phyloP scores from a whole-genome alignment of 2,888 invertebrate genomes.

The Ormyrus labotus region DNA sequence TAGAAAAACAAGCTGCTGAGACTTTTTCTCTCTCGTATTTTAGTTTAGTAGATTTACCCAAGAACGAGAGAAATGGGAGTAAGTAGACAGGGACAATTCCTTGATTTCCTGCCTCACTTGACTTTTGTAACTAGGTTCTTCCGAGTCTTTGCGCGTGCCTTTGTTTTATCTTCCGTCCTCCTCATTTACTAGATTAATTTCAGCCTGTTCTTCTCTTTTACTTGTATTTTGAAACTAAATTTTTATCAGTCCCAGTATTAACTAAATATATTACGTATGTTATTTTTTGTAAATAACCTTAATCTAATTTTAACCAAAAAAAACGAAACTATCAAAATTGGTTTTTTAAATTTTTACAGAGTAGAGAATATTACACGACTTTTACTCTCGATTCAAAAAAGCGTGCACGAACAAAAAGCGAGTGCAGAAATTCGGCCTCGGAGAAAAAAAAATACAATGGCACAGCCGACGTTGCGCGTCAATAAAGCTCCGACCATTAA shows the following conservation, averaged over 20 bases:
- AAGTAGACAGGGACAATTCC: constrained; percentile 29
- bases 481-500: constrained; percentile 7
- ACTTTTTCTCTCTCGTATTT: neutral
- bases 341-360: no score
- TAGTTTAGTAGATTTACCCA: constrained; percentile 10
- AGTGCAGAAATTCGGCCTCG: neutral
- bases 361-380: no score
- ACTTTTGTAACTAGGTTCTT: constrained; percentile 33
- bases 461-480: neutral
- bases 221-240: neutral
- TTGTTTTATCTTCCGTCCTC: constrained; percentile 14
- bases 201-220: neutral
- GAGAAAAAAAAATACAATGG: neutral
- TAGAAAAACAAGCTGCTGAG: neutral
- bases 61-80: constrained; percentile 16
- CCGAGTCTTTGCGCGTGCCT: constrained; percentile 21
- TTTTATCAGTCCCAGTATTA: no score
- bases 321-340: no score
- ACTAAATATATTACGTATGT: no score
- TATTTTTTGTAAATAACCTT: no score
- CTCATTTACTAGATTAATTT: constrained; percentile 13
- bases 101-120: constrained; percentile 40
- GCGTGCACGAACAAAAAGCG: no score
- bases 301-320: no score
- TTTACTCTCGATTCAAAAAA: no score